phyloP scores from a whole-genome alignment of 2,888 invertebrate genomes.

The Suillia variegata region DNA sequence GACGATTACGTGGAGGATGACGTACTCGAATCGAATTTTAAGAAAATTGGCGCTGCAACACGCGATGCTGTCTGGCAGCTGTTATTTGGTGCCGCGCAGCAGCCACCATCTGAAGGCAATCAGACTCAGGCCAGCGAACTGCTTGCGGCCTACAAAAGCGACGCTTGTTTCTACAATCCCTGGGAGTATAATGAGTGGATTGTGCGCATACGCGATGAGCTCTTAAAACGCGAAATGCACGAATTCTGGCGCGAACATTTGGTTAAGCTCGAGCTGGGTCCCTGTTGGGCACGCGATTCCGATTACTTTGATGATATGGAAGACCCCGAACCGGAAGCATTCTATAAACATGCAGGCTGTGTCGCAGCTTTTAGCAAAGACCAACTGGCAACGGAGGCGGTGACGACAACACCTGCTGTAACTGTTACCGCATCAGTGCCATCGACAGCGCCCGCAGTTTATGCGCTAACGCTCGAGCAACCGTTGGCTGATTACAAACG shows the following conservation, averaged over 20 bases:
- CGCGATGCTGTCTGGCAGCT: conserved; percentile 47
- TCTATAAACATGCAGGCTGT: conserved; percentile 43
- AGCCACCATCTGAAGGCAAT: conserved; percentile 10
- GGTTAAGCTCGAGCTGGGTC: conserved; percentile 47
- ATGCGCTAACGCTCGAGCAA: background rate
- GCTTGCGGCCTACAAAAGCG: conserved; percentile 55
- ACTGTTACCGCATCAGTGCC: background rate
- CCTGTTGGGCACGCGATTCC: conserved; percentile 49
- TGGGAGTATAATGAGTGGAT: conserved; percentile 56
- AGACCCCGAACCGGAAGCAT: conserved; percentile 40
- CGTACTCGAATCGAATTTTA: conserved; percentile 37
- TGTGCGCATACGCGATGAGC: conserved; percentile 44
- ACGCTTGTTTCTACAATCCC: conserved; percentile 45
- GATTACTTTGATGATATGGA: conserved; percentile 48
- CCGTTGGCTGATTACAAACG: background rate
- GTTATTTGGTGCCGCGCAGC: conserved; percentile 34
- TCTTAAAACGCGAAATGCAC: conserved; percentile 42
- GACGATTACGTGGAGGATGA: conserved; percentile 39
- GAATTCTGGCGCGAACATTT: conserved; percentile 55
- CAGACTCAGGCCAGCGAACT: conserved; percentile 35
- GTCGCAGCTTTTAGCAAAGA: conserved; percentile 37
- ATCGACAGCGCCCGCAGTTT: background rate
- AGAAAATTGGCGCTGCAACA: conserved; percentile 34
- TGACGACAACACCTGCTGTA: conserved; percentile 1
- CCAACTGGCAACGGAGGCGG: background rate